phyloP scores from a whole-genome alignment of 2,797 vertebrate genomes.

The Trematomus bernacchii region DNA sequence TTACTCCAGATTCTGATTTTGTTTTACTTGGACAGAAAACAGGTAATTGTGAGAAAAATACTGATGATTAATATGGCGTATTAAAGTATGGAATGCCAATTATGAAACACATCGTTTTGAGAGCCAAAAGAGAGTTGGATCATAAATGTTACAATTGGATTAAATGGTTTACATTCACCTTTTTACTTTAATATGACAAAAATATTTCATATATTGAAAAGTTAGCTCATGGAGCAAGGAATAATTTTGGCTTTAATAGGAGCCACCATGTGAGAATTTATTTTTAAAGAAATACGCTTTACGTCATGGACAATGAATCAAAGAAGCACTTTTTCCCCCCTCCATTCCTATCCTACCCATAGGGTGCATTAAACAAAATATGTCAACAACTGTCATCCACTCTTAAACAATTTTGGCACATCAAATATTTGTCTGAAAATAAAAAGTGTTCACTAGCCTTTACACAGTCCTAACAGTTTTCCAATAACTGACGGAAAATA shows the following conservation, averaged over 20 bases:
- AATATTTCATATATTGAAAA: background rate
- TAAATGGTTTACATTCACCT: background rate
- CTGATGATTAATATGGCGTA: background rate
- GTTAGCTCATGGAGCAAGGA: background rate
- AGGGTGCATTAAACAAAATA: background rate
- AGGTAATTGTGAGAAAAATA: conserved; percentile 11
- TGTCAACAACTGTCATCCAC: background rate
- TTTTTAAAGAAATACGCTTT: background rate
- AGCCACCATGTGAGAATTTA: background rate
- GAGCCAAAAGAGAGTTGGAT: conserved; percentile 7
- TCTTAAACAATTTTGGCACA: background rate
- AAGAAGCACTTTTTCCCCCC: background rate
- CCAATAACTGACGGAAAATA: background rate
- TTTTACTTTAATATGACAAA: background rate
- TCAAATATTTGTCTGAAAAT: background rate
- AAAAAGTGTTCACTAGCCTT: background rate
- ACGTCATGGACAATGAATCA: background rate
- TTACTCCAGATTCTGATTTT: background rate
- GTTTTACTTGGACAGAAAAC: background rate
- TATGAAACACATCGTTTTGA: background rate
- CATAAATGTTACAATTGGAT: background rate
- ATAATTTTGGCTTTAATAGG: background rate
- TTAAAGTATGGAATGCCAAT: background rate
- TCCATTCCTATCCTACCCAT: background rate
- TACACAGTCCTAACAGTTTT: conserved; percentile 1